Percentiles rank a stretch among this genome's conserved stretches.
phyloP scores from a whole-genome alignment of 2,113 vertebrate genomes.

The Pampusana beccarii region DNA sequence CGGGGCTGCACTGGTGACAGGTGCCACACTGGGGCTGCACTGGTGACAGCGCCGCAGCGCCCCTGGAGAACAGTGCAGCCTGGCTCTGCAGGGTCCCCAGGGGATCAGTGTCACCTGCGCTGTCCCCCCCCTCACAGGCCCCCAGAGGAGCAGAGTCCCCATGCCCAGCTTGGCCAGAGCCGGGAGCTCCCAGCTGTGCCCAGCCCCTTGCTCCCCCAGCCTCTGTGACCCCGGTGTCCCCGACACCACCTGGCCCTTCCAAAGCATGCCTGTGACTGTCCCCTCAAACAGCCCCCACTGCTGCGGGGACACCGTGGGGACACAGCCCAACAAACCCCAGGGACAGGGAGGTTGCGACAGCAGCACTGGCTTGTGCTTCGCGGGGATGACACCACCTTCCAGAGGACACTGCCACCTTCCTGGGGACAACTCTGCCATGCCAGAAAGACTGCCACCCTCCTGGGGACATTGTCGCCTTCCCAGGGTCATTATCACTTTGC shows the following conservation, averaged over 20 bases:
- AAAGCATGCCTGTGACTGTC: neutral
- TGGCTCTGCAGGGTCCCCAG: rapidly evolving
- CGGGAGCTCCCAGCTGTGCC: rapidly evolving
- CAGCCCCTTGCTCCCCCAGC: rapidly evolving
- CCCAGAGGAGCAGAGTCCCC: neutral
- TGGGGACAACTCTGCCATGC: neutral
- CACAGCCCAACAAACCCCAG: neutral
- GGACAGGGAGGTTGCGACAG: neutral
- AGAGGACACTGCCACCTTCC: neutral
- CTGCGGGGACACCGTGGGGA: neutral
- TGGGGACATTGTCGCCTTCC: neutral
- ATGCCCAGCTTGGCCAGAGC: neutral
- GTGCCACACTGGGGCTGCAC: neutral
- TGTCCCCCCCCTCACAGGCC: rapidly evolving
- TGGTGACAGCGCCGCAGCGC: neutral
- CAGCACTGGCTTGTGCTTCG: neutral
- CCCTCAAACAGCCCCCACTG: neutral
- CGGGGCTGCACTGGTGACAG: neutral
- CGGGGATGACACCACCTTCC: neutral
- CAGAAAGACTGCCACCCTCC: neutral
- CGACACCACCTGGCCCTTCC: neutral
- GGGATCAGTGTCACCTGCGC: rapidly evolving
- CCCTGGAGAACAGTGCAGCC: neutral
- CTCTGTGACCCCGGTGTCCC: neutral
- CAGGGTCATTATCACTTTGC: neutral